These are phyloP conservation scores for Dinomys branickii DNA, from an alignment of 2,113 vertebrate species.

Conservation along the genomic window DNA sequence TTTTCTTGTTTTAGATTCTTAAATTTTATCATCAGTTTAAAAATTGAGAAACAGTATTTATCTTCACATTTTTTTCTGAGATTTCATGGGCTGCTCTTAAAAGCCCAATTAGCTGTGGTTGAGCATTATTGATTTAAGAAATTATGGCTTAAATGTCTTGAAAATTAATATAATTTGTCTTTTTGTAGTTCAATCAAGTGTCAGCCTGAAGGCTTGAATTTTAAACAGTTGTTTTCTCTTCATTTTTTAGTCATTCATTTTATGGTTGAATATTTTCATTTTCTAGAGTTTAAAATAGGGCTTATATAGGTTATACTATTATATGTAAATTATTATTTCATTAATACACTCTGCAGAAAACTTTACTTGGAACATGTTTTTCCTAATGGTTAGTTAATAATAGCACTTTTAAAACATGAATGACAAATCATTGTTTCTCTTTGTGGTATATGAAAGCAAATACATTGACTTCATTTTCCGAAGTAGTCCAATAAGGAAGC, in stretches of 20 bases:
- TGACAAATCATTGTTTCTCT: constrained; percentile 27
- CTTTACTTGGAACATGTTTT: not conserved
- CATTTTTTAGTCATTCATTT: not conserved
- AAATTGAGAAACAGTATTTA: not conserved
- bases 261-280: constrained; percentile 17
- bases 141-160: constrained; percentile 28
- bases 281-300: not conserved
- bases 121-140: constrained; percentile 11
- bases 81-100: not conserved
- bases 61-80: constrained; percentile 11
- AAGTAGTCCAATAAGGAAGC: not conserved
- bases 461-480: not conserved
- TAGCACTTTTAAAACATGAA: constrained; percentile 18
- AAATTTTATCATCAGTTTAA: not conserved
- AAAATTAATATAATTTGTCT: constrained; percentile 4
- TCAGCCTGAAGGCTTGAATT: not conserved
- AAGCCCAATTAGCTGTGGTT: not conserved
- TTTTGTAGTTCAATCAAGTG: not conserved
- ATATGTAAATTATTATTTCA: constrained; percentile 6
- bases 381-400: constrained; percentile 18
- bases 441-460: too few species aligned
- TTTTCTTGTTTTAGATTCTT: not conserved
- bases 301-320: not conserved
- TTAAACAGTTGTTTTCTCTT: not conserved
- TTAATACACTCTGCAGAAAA: constrained; percentile 16